Percentiles rank a stretch among this genome's conserved stretches.
These are phyloP conservation scores for Cheilosia pagana DNA, from an alignment of 2,888 invertebrate species.

Conservation along the genomic window DNA sequence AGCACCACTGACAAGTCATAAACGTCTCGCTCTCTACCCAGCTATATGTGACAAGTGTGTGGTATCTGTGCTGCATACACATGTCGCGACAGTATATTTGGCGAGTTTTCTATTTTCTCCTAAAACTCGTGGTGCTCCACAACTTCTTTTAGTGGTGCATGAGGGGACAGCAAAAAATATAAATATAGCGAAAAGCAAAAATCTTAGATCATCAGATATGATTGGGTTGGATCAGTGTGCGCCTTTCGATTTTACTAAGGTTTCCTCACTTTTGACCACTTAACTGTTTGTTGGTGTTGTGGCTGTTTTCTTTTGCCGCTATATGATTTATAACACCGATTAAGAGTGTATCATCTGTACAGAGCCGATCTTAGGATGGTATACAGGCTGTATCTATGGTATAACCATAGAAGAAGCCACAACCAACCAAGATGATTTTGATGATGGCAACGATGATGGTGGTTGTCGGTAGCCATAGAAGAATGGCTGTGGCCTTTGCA, in stretches of 20 bases:
- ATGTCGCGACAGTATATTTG: constrained; percentile 31
- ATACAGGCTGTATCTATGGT: background rate
- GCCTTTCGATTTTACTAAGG: constrained; percentile 41
- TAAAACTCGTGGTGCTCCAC: constrained; percentile 17
- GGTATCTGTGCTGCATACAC: constrained; percentile 1
- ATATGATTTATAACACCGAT: constrained; percentile 71
- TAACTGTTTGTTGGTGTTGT: constrained; percentile 28
- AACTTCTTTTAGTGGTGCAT: constrained; percentile 26
- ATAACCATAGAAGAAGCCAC: background rate
- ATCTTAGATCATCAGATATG: constrained; percentile 59
- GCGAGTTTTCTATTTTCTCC: constrained; percentile 32
- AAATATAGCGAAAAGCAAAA: constrained; percentile 2
- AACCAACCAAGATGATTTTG: constrained; percentile 37
- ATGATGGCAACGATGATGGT: constrained; percentile 34
- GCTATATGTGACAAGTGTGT: background rate
- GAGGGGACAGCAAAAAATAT: background rate
- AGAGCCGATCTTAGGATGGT: constrained; percentile 9
- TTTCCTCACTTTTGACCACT: constrained; percentile 49
- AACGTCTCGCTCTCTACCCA: constrained; percentile 7
- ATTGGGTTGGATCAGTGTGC: constrained; percentile 30
- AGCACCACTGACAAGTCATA: constrained; percentile 53
- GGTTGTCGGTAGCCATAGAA: constrained; percentile 50
- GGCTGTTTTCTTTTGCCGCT: constrained; percentile 36
- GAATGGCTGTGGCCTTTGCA: constrained; percentile 35
- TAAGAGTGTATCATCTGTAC: constrained; percentile 61